A percentile compares a stretch with the other conserved stretches of the same genome.
Evolutionary conservation across 2,797 vertebrate species (phyloP).

Genomic region (Betta splendens): DNA sequence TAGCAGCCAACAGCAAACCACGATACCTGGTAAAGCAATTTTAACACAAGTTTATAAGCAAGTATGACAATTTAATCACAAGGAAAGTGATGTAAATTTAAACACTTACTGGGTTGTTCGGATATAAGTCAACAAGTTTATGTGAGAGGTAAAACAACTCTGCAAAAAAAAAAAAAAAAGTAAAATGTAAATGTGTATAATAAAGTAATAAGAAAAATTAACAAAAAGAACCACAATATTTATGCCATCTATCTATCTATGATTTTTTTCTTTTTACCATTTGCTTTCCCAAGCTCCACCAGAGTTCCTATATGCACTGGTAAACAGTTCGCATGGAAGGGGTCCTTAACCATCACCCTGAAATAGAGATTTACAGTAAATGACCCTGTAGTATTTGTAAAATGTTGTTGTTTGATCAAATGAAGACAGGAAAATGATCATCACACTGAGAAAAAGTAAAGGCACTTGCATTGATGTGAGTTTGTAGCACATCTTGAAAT

Average conservation of each 20-base stretch:
- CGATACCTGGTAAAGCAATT: slow-evolving; percentile 71
- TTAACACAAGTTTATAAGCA: background rate
- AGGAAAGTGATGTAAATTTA: background rate
- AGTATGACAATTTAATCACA: background rate
- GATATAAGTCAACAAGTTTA: slow-evolving; percentile 98
- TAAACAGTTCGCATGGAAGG: slow-evolving; percentile 97
- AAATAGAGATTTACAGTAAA: slow-evolving; percentile 38
- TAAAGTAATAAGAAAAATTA: background rate
- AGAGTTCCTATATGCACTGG: slow-evolving; percentile 98
- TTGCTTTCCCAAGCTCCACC: slow-evolving; percentile 98
- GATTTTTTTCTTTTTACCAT: slow-evolving; percentile 82
- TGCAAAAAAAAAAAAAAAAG: slow-evolving; percentile 55
- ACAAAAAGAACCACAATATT: background rate
- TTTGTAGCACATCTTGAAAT: slow-evolving; percentile 99
- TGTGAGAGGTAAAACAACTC: slow-evolving; percentile 99
- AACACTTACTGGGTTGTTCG: slow-evolving; percentile 95
- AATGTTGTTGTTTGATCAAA: no score
- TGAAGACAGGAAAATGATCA: background rate
- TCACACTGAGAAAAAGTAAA: background rate
- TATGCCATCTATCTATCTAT: background rate
- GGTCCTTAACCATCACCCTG: slow-evolving; percentile 99
- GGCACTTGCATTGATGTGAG: slow-evolving; percentile 95
- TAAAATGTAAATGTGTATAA: background rate
- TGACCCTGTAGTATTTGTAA: background rate
- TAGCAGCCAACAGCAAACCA: slow-evolving; percentile 99